phyloP scores from a whole-genome alignment of 2,113 vertebrate species.

The Psophia crepitans region DNA sequence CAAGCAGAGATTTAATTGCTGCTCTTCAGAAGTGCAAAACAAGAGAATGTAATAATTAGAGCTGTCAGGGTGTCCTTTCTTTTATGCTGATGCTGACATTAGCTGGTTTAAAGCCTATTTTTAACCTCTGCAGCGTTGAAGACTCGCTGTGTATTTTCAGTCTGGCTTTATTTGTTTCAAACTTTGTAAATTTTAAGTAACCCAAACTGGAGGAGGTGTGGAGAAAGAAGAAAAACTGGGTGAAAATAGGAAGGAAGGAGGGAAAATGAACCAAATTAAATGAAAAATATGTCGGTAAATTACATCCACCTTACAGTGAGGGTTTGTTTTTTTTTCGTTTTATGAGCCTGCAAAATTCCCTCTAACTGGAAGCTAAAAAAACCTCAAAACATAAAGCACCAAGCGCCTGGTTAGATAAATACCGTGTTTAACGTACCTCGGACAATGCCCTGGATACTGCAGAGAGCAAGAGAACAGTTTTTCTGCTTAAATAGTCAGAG shows the following conservation, averaged over 20 bases:
- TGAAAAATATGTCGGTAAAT: not conserved
- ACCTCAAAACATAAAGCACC: not conserved
- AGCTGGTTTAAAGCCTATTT: conserved; percentile 72
- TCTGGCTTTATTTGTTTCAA: conserved; percentile 49
- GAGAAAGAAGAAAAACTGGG: not conserved
- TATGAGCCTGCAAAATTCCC: not conserved
- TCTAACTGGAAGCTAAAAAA: not conserved
- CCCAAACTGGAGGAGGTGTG: not conserved
- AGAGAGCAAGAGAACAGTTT: not conserved
- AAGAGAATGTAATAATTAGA: conserved; percentile 77
- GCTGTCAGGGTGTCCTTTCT: conserved; percentile 72
- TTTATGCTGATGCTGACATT: conserved; percentile 64
- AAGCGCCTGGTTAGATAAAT: not conserved
- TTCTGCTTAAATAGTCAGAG: not conserved
- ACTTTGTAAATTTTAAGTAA: conserved; percentile 31
- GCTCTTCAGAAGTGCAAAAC: conserved; percentile 68
- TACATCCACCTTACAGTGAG: not conserved
- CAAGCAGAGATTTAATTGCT: conserved; percentile 73
- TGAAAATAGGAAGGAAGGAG: not conserved
- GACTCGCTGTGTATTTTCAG: conserved; percentile 49
- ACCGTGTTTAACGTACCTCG: not conserved
- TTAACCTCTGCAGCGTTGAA: conserved; percentile 59
- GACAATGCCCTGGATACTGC: not conserved
- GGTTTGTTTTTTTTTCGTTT: not conserved
- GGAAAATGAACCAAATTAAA: not conserved